Evolutionary conservation across 2,888 invertebrate species (phyloP), one percentile per base, ranked within the genome.

Genomic region (Celastrina argiolus): DNA sequence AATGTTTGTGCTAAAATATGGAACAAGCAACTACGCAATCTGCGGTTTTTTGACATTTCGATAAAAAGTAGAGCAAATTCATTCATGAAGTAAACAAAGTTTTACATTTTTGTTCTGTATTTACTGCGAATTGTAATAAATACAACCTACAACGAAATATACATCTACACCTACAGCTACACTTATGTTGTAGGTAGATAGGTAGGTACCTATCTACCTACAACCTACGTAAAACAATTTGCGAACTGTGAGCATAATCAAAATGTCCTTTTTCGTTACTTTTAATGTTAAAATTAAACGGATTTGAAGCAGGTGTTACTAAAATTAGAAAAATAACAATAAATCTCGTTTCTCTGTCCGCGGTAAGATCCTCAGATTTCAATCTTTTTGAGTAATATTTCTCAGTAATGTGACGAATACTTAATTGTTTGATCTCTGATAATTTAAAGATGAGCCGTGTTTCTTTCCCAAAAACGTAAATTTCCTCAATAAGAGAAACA

Each of bases 361-460:
- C 31, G 59, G 59, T 59, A 18, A 36, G 16, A 36, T n/a, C 34
- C 34, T 36, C n/a, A 34, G 59, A 59, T 59, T 31, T 59, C 12
- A 16, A 59, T 59, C 59, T 59, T 31, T 59, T 34, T 34, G 36
- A 59, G 22, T 6, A 34, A 59, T 59, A 34, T 36, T 59, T 59
- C 59, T 12, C 34, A 59, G 59, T 16, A 59, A 59, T 59, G 34
- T 34, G 59, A 59, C 59, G 31, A 59, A 59, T 31, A 8, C 34
- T 58, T 58, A 31, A 31, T n/a, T 1, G n/a, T 18, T 18, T 16
- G 18, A 59, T 59, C 18, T 12, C 10, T 18, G 36, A 59, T 59
- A 59, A 31, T 4, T 31, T 31, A 31, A 31, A 7, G 31, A 31
- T 31, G n/a, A n/a, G n/a, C n/a, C n/a, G n/a, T n/a, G n/a, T n/a